These are phyloP conservation scores for Catagonus wagneri DNA, from an alignment of 2,113 vertebrate species.

Conservation along the genomic window DNA sequence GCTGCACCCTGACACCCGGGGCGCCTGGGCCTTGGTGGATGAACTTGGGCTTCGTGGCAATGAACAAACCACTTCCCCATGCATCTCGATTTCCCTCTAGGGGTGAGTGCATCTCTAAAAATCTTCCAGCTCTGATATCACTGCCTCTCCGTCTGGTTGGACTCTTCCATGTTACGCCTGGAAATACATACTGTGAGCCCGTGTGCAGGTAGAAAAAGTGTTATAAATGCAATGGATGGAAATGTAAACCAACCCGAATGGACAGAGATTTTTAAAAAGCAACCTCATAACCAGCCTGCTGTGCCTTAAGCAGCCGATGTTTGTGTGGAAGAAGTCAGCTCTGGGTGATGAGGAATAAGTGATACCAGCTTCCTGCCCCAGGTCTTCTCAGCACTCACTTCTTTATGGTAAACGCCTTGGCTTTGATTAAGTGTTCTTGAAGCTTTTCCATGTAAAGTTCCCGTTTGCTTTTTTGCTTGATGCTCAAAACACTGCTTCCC, in stretches of 20 bases:
- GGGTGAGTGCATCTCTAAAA: background rate
- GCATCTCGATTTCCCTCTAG: background rate
- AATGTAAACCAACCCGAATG: background rate
- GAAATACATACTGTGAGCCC: background rate
- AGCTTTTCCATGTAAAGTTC: constrained; percentile 95
- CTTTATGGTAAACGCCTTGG: constrained; percentile 92
- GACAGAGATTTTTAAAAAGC: constrained; percentile 16
- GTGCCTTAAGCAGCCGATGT: background rate
- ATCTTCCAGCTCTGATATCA: no score
- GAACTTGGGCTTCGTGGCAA: background rate
- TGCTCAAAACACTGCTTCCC: constrained; percentile 92
- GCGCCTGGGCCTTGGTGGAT: background rate
- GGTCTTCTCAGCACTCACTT: constrained; percentile 87
- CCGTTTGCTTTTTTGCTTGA: constrained; percentile 93
- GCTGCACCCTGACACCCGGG: background rate
- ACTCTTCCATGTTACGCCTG: background rate
- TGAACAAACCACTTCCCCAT: background rate
- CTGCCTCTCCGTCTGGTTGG: background rate
- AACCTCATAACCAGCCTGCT: background rate
- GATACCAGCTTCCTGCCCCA: background rate
- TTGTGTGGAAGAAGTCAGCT: background rate
- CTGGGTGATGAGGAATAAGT: background rate
- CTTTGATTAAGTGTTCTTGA: constrained; percentile 94
- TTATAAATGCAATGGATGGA: background rate
- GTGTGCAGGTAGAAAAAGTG: background rate